Percentiles rank a stretch among this genome's conserved stretches.
These are phyloP conservation scores for Ormyrus pomaceus DNA, from an alignment of 2,888 invertebrate genomes.

Conservation along the genomic window DNA sequence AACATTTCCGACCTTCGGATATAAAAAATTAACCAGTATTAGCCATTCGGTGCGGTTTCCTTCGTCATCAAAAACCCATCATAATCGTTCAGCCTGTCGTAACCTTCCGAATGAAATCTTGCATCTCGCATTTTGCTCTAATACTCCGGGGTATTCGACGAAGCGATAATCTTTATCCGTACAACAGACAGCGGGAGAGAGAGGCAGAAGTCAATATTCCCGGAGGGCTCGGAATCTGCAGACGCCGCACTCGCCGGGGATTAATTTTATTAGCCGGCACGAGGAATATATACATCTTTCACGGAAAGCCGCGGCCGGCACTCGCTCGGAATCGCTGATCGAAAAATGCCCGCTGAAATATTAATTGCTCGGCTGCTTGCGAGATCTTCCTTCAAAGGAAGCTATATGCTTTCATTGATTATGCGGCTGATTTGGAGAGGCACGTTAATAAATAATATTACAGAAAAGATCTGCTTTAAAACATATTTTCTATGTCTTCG, in stretches of 20 bases:
- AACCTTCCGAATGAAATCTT: background rate
- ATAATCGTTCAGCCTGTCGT: no score
- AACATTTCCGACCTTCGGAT: no score
- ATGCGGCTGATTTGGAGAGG: background rate
- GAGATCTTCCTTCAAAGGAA: background rate
- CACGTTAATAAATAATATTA: background rate
- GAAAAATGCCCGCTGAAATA: conserved; percentile 10
- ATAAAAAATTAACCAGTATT: no score
- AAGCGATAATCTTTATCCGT: conserved; percentile 32
- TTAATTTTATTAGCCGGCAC: conserved; percentile 43
- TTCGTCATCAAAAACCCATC: no score
- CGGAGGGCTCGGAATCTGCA: conserved; percentile 31
- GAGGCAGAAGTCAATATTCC: conserved; percentile 26
- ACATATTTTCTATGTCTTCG: background rate
- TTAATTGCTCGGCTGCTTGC: background rate
- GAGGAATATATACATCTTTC: conserved; percentile 18
- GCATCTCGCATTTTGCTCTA: conserved; percentile 6
- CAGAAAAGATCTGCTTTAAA: background rate
- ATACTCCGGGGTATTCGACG: background rate
- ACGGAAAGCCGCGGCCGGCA: no score
- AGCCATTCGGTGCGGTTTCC: no score
- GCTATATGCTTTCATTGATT: conserved; percentile 5
- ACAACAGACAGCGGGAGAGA: background rate
- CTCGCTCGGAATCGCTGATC: conserved; percentile 24
- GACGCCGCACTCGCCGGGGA: conserved; percentile 10